Base-by-base conservation (phyloP, 2,888 invertebrate genomes). In the Philopedon plagiatum region DNA sequence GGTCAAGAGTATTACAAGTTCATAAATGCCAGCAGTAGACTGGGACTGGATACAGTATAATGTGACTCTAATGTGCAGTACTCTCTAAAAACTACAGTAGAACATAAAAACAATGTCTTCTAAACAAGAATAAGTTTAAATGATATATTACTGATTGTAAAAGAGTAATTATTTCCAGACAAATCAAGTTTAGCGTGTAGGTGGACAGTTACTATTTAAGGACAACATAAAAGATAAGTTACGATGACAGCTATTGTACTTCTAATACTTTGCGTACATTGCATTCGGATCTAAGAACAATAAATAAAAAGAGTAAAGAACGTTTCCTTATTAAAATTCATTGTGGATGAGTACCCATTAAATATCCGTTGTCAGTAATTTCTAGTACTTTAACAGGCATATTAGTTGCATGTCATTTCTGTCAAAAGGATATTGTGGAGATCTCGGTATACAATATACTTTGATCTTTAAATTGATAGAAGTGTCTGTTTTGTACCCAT, bases 401-500 rank as follows among this genome's bases (percentile, higher is more conserved):
- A 26, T 64, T 49, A 51, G 56, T 57, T 70, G 63, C 63, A 64
- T 56, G 70, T 70, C 63, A 63, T 19, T 58, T 58, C 37, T 58
- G 44, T 32, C 15, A 62, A 69, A 69, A 69, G 23, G 56, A 39
- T 44, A 56, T 44, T 62, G 29, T 56, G 19, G 29, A 15, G 54
- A 54, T 54, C 61, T 41, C 32, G 51, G 54, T 61, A 18, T 15
- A 44, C 39, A 46, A 65, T 41, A n/a, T n/a, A 56, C 32, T 13
- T 9, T 13, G 60, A 60, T 68, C 29, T 57, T 58, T 58, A 29
- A 37, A 57, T 41, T 37, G 68, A 71, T 71, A 65, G 49, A 34
- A 57, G 29, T 32, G 51, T 26, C 64, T 39, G 39, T 71, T 71
- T 60, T 63, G 32, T 37, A 13, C 44, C 34, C 57, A 44, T 63